Conservation (phyloP, 2,888 invertebrate genomes). For the Syritta pipiens region DNA sequence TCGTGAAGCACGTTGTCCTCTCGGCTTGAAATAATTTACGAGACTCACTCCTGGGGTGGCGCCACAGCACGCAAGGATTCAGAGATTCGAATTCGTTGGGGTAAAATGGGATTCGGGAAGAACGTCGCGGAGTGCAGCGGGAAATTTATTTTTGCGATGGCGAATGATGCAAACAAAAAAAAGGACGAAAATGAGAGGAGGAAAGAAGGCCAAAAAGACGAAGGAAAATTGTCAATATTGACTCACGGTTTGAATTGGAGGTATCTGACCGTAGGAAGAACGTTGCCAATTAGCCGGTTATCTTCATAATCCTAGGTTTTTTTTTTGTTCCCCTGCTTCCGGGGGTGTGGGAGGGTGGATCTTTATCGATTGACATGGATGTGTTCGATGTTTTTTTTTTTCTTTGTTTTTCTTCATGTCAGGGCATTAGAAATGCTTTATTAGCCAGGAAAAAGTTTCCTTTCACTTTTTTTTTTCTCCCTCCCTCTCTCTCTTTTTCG, state of each 20-base stretch:
- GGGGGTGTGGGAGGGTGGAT: conserved; percentile 3
- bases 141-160: not conserved
- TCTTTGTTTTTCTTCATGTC: not conserved
- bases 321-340: not conserved
- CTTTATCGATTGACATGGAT: conserved; percentile 36
- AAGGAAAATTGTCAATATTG: conserved; percentile 62
- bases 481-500: not conserved
- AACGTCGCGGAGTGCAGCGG: conserved; percentile 1
- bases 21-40: conserved; percentile 57
- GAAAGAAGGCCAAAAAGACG: not conserved
- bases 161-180: not conserved
- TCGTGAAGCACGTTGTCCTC: conserved; percentile 55
- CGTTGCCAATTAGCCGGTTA: conserved; percentile 59
- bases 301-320: conserved; percentile 38
- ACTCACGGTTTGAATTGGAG: conserved; percentile 55
- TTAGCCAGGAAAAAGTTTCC: conserved; percentile 23
- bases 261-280: conserved; percentile 56
- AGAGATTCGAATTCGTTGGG: too few relatives aligned
- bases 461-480: not conserved
- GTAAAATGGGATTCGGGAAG: not conserved
- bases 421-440: conserved; percentile 4
- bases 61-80: not conserved
- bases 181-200: not conserved
- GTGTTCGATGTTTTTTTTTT: not conserved
- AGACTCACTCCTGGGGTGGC: conserved; percentile 22